Base-by-base conservation (phyloP, 2,888 invertebrate species). In the Hydropsyche betteni region DNA sequence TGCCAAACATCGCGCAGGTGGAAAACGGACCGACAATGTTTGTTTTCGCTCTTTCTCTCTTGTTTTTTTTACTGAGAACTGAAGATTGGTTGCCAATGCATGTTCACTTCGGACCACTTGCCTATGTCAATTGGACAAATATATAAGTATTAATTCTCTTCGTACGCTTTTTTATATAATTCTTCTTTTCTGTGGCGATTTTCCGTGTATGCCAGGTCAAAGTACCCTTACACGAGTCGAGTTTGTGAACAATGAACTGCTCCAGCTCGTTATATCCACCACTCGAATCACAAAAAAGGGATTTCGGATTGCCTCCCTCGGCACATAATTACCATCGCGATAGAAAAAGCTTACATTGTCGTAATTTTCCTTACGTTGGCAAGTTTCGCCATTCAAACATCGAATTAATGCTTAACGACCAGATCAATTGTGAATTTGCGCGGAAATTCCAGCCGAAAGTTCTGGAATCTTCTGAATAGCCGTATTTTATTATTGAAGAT, bases 201-300 rank as follows among this genome's bases (percentile, higher is more conserved):
- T 53, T 5, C 53, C 7, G 14, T 12, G 53, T 53, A 53, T 14
- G n/a, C 0, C 12, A n/a, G 7, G 5, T 14, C 58, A 5, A n/a
- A 16, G 14, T 24, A 14, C 8, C 16, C 16, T 8, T 16, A 58
- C 24, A 58, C 24, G 58, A 24, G 58, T 53, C 8, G 6, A 58
- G 58, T 16, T 58, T 58, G n/a, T 16, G 58, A 58, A 58, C 58
- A 58, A 58, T 58, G 58, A 24, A 8, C 16, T 14, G 7, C 10
- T 44, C 44, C 10, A 44, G 44, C 44, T 44, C 44, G 44, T 44
- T 44, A 44, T 44, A 44, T 44, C 44, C 44, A 6, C 44, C 16
- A 58, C 58, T 58, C 58, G 14, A 58, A 58, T 24, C 24, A 58
- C 58, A 58, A 24, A 58, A 58, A 58, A 58, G 58, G 58, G 58